A percentile compares a stretch with the other conserved stretches of the same genome.
phyloP scores from a whole-genome alignment of 2,113 vertebrate genomes.

The Percina caprodes region DNA sequence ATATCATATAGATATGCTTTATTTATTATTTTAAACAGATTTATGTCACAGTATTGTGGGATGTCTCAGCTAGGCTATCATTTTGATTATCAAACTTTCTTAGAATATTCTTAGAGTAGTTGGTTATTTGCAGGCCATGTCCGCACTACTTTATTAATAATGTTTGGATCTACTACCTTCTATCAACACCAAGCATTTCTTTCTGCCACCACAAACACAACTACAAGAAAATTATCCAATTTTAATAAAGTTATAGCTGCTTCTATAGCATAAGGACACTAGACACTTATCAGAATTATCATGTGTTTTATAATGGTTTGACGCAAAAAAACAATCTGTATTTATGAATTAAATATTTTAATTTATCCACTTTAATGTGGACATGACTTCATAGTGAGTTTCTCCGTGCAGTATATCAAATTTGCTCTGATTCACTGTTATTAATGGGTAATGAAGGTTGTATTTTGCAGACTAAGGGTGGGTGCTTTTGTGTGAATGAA shows the following conservation, averaged over 20 bases:
- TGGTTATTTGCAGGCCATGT: constrained; percentile 14
- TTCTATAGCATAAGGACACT: neutral
- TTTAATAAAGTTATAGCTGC: neutral
- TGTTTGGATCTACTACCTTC: neutral
- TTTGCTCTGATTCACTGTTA: constrained; percentile 26
- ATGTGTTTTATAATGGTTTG: neutral
- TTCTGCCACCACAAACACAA: neutral
- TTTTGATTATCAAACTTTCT: constrained; percentile 13
- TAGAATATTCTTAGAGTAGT: neutral
- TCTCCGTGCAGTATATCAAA: constrained; percentile 5
- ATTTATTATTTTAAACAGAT: neutral
- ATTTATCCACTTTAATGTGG: constrained; percentile 15
- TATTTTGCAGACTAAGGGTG: constrained; percentile 18
- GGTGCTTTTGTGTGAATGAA: constrained; percentile 35
- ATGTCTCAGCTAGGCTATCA: neutral
- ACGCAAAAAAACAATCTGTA: neutral
- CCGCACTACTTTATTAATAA: neutral
- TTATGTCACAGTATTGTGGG: neutral
- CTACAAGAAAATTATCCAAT: neutral
- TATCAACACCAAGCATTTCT: neutral
- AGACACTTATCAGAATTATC: neutral
- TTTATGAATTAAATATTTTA: neutral
- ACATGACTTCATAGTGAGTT: constrained; percentile 19
- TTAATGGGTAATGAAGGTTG: constrained; percentile 28
- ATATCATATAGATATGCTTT: neutral